Conservation (phyloP, 2,888 invertebrate species). For the Creontiades dilutus region DNA sequence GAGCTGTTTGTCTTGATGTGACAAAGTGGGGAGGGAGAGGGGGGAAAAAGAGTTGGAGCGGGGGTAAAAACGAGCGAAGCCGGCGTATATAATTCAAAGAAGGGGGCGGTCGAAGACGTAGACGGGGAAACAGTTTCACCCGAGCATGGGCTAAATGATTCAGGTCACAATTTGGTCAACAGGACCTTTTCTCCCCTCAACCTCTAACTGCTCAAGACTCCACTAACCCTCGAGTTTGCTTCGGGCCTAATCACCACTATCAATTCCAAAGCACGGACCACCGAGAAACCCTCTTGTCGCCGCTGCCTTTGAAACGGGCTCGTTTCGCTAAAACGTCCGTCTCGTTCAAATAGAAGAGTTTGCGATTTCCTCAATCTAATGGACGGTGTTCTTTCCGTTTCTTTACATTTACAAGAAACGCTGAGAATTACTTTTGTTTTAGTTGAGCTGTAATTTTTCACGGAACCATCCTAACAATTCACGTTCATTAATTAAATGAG, state of each 20-base stretch:
- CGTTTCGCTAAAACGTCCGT: background rate
- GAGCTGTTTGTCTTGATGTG: constrained; percentile 63
- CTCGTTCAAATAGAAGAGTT: background rate
- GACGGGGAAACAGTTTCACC: constrained; percentile 1
- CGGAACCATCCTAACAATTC: no score
- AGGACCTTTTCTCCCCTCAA: constrained; percentile 12
- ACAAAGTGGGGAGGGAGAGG: constrained; percentile 53
- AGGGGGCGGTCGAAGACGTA: background rate
- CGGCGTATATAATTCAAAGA: constrained; percentile 53
- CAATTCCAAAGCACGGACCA: constrained; percentile 47
- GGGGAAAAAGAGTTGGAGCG: background rate
- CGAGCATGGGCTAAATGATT: constrained; percentile 50
- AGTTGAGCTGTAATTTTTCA: no score
- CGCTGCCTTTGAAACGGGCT: background rate
- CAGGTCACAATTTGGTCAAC: constrained; percentile 66
- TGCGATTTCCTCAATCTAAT: background rate
- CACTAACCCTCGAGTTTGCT: constrained; percentile 8
- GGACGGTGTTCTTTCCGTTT: background rate
- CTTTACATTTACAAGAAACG: no score
- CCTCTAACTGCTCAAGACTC: constrained; percentile 20
- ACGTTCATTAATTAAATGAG: no score
- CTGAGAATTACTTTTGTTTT: no score
- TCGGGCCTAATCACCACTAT: constrained; percentile 44
- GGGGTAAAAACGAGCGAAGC: background rate
- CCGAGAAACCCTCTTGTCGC: background rate